These are phyloP conservation scores for Lasius fuliginosus DNA, from an alignment of 2,888 invertebrate species.

Conservation along the genomic window DNA sequence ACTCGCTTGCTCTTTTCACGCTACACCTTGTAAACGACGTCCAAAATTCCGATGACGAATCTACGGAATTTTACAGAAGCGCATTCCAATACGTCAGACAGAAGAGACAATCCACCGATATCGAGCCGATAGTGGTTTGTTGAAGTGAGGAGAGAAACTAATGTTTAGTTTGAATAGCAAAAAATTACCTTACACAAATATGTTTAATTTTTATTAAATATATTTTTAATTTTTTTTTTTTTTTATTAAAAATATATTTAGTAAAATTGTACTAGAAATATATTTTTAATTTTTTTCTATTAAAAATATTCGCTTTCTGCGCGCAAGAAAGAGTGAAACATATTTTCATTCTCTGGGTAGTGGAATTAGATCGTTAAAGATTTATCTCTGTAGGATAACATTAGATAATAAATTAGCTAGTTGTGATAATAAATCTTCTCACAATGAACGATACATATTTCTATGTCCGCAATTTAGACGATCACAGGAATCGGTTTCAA, in stretches of 20 bases:
- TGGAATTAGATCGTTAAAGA: neutral
- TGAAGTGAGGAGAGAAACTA: neutral
- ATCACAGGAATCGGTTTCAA: neutral
- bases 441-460: neutral
- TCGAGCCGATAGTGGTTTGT: neutral
- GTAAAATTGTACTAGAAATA: no score
- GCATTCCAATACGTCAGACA: neutral
- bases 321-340: neutral
- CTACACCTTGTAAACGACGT: conserved; percentile 13
- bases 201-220: neutral
- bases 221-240: neutral
- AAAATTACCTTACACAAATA: neutral
- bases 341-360: neutral
- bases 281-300: no score
- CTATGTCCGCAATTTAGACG: neutral
- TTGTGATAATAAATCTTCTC: neutral
- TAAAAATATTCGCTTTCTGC: neutral
- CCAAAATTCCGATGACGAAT: conserved; percentile 20
- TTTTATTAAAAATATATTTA: no score
- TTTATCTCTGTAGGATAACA: neutral
- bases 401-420: neutral
- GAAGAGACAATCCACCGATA: neutral
- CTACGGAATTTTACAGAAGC: conserved; percentile 8
- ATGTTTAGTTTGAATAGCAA: neutral
- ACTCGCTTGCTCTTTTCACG: conserved; percentile 61